Evolutionary conservation across 1,140 invertebrate genomes (phyloP).

Genomic region (Dinoponera quadriceps): DNA sequence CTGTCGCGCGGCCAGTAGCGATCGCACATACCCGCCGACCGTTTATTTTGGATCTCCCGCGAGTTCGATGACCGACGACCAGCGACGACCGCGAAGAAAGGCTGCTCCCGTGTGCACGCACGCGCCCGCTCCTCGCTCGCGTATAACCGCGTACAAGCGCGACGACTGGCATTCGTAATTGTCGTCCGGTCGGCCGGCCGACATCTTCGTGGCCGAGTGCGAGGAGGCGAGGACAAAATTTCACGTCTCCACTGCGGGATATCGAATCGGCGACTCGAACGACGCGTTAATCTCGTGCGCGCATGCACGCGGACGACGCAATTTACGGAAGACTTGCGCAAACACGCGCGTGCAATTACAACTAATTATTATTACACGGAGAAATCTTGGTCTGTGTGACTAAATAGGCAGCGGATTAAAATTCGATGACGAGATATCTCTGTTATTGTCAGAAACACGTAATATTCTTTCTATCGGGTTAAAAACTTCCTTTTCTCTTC

Average conservation of each 20-base stretch:
- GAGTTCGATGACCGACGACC: slow-evolving; percentile 82
- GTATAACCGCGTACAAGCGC: slow-evolving; percentile 72
- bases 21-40: slow-evolving; percentile 70
- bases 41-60: slow-evolving; percentile 81
- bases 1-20: slow-evolving; percentile 38
- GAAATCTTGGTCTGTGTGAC: no score
- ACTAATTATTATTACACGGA: no score
- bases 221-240: slow-evolving; percentile 31
- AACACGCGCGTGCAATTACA: no score
- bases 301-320: neutral
- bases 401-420: no score
- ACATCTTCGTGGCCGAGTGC: slow-evolving; percentile 11
- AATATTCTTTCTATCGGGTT: no score
- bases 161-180: slow-evolving; percentile 70
- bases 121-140: slow-evolving; percentile 44
- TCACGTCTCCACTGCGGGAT: neutral
- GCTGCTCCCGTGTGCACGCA: slow-evolving; percentile 38
- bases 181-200: slow-evolving; percentile 19
- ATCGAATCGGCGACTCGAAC: neutral
- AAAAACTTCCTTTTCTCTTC: no score
- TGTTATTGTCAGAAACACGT: no score
- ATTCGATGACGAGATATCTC: no score
- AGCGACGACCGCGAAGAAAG: slow-evolving; percentile 70
- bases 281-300: neutral
- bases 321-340: no score